phyloP scores from a whole-genome alignment of 2,113 vertebrate species.

The Choloepus hoffmanni region DNA sequence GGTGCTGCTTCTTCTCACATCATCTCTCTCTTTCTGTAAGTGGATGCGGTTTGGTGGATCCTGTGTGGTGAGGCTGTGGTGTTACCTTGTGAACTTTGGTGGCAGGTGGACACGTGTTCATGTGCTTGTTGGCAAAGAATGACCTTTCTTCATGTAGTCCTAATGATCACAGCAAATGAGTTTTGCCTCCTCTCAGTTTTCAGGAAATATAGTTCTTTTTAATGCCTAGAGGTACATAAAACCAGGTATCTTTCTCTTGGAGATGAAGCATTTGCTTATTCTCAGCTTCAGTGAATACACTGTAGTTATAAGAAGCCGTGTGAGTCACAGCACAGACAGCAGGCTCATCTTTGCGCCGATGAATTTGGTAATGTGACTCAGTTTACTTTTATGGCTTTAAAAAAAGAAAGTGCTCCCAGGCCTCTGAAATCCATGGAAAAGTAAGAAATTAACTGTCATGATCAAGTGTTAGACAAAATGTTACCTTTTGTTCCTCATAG shows the following conservation, averaged over 20 bases:
- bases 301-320: neutral
- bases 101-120: neutral
- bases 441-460: neutral
- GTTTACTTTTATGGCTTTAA: neutral
- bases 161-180: neutral
- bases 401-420: neutral
- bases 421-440: neutral
- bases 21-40: conserved; percentile 94
- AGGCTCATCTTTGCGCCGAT: neutral
- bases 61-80: fast-evolving
- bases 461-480: neutral
- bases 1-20: conserved; percentile 88
- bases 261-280: neutral
- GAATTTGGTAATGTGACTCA: neutral
- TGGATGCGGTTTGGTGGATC: conserved; percentile 49
- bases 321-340: neutral
- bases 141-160: neutral
- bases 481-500: neutral
- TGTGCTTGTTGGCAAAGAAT: neutral
- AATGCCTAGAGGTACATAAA: neutral
- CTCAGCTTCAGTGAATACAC: neutral
- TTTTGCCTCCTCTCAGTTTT: neutral
- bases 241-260: conserved; percentile 3
- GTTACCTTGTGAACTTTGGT: neutral
- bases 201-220: neutral